Evolutionary conservation across 2,888 invertebrate species (phyloP), one percentile per base, ranked within the genome.

Genomic region (Polydrusus tereticollis): DNA sequence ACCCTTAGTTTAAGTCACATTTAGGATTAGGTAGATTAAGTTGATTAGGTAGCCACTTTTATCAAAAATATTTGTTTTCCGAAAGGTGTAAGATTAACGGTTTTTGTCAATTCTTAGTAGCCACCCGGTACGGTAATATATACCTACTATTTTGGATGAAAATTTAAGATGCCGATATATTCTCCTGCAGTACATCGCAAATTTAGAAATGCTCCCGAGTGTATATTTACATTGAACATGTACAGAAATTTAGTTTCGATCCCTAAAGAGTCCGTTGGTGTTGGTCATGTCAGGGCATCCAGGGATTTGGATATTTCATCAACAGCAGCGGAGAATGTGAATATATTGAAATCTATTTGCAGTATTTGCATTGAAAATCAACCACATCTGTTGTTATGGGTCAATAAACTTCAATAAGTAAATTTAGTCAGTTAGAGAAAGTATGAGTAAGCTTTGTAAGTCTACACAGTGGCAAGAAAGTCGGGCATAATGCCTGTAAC

Each of bases 231-330:
- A 21, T 50, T 14, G 55, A 26, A 33, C 23, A 36, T 58, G 36
- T 50, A 50, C 21, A 50, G 23, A n/a, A 50, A 50, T 50, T 50
- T 50, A 50, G 21, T 50, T 58, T 58, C 38, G n/a, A n/a, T 36
- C 57, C 21, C 33, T 10, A 14, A 57, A 10, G 38, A 18, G 57
- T n/a, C 7, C n/a, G 33, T 58, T 16, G 36, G 16, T 62, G 33
- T 58, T 16, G 36, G 16, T 62, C 62, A 50, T 50, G 50, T 50
- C 18, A 4, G 1, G n/a, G 50, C 23, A 50, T 50, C 50, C 7
- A 6, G 50, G n/a, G 50, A 23, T 1, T n/a, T 6, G 23, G n/a
- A 50, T 50, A 45, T 68, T 60, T 68, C 60, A 68, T 68, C 60
- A 50, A 50, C 4, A 12, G 14, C 50, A 58, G 29, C 18, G 29